Conservation (phyloP, 1,140 invertebrate species). For the Plectus sambesii region DNA sequence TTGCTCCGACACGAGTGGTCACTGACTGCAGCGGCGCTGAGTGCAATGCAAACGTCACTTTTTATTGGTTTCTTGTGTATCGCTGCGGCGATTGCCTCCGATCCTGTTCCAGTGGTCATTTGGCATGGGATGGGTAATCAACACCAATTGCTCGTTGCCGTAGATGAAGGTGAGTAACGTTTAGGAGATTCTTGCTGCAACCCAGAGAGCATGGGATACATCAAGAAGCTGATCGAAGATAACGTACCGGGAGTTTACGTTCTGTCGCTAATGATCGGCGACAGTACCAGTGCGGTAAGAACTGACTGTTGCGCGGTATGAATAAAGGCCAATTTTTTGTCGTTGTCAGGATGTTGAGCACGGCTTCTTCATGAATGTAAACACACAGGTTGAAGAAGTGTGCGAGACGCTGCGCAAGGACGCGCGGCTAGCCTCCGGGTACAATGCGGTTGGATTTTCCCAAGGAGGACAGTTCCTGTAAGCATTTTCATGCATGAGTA, state of each 20-base stretch:
- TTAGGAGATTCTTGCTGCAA: conserved; percentile 86
- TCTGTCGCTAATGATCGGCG: conserved; percentile 69
- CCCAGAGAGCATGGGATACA: conserved; percentile 68
- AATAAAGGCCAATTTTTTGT: too few species aligned
- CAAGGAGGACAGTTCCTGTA: conserved; percentile 94
- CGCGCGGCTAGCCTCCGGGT: conserved; percentile 63
- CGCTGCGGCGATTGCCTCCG: conserved; percentile 11
- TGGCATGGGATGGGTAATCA: conserved; percentile 58
- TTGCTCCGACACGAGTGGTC: too few species aligned
- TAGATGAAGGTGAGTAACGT: conserved; percentile 25
- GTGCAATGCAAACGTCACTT: too few species aligned
- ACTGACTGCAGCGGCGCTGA: too few species aligned
- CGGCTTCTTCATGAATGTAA: conserved; percentile 73
- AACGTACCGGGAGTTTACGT: conserved; percentile 70
- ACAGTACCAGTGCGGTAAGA: conserved; percentile 32
- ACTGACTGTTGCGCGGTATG: conserved; percentile 17
- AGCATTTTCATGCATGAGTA: conserved; percentile 47
- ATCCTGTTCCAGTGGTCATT: conserved; percentile 51
- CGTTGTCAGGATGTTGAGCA: conserved; percentile 69
- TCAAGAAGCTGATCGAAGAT: conserved; percentile 64
- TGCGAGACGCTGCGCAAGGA: conserved; percentile 67
- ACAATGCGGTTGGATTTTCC: conserved; percentile 91
- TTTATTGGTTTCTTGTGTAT: too few species aligned
- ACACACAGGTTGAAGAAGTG: conserved; percentile 60
- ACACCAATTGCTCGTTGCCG: neutral